Conservation (phyloP, 1,140 invertebrate species). For the Ceratoteleas bidentatus region DNA sequence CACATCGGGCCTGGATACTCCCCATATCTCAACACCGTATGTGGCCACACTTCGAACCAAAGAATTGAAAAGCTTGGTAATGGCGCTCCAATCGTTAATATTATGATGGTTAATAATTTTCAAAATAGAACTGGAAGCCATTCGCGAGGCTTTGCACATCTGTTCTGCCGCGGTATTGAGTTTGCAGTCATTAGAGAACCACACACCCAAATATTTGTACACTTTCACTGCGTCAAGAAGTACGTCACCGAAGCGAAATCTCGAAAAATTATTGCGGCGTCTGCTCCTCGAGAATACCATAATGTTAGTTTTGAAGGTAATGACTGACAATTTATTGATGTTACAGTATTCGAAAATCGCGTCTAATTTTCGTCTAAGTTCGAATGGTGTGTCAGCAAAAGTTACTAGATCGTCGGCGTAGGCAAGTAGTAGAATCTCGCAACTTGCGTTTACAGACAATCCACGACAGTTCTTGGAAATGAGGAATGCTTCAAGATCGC, state of each 20-base stretch:
- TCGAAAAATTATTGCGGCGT: neutral
- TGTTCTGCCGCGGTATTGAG: too few species aligned
- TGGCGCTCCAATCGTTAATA: too few species aligned
- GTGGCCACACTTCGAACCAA: neutral
- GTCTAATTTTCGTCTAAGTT: neutral
- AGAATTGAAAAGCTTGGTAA: neutral
- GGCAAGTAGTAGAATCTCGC: neutral
- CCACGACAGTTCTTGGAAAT: neutral
- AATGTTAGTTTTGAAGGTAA: neutral
- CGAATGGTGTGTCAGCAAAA: neutral
- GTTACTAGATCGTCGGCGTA: too few species aligned
- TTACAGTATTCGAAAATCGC: neutral
- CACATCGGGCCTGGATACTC: neutral
- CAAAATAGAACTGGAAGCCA: too few species aligned
- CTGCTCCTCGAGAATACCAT: neutral
- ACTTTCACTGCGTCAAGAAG: neutral
- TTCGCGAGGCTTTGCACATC: too few species aligned
- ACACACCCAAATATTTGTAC: neutral
- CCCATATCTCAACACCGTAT: neutral
- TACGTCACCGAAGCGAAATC: neutral
- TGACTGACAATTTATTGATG: neutral
- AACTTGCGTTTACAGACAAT: neutral
- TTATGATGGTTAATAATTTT: too few species aligned
- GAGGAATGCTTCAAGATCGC: neutral
- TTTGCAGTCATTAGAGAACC: too few species aligned